These are phyloP conservation scores for Podarcis cretensis DNA, from an alignment of 2,113 vertebrate genomes.

Conservation along the genomic window DNA sequence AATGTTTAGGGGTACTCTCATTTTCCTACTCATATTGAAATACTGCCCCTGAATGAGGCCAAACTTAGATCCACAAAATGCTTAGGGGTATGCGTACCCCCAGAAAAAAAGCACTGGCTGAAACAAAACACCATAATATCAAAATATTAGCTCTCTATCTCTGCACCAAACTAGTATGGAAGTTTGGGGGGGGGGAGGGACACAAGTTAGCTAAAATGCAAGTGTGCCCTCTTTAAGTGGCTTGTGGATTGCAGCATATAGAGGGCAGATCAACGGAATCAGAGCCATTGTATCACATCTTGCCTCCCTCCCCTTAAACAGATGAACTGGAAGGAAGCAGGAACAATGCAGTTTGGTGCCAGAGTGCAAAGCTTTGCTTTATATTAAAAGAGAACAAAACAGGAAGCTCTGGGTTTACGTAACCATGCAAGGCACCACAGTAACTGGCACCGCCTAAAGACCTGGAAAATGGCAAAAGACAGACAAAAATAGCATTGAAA, in stretches of 20 bases:
- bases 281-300: background rate
- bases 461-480: background rate
- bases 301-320: background rate
- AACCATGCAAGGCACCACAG: background rate
- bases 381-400: conserved; percentile 10
- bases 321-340: background rate
- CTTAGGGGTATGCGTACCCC: too few species aligned
- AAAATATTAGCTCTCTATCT: background rate
- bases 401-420: background rate
- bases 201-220: background rate
- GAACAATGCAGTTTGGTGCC: conserved; percentile 1
- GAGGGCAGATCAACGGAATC: too few species aligned
- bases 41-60: too few species aligned
- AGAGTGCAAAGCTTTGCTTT: background rate
- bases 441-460: background rate
- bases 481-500: background rate
- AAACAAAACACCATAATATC: background rate
- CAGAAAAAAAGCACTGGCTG: too few species aligned
- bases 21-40: too few species aligned
- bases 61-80: too few species aligned
- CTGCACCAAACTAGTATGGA: background rate
- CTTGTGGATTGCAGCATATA: background rate
- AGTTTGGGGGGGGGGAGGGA: too few species aligned
- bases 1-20: too few species aligned
- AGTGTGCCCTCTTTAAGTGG: background rate